Conservation (phyloP, 1,140 invertebrate genomes). For the Camponotus pennsylvanicus region DNA sequence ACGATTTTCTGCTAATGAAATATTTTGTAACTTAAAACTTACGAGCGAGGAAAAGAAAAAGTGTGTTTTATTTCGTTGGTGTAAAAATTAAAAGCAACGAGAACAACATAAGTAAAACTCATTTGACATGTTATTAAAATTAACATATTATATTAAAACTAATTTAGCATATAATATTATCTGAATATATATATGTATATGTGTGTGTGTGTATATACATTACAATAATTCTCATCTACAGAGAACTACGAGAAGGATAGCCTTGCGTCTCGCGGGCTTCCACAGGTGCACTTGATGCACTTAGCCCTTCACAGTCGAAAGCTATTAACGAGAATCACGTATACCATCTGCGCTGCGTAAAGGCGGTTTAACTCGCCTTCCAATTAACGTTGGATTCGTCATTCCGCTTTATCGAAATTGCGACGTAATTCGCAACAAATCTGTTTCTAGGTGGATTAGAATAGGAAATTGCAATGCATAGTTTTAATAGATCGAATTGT, state of each 20-base stretch:
- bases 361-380: not conserved
- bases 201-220: not conserved
- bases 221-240: not conserved
- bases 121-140: too few species aligned
- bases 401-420: conserved; percentile 12
- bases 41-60: too few species aligned
- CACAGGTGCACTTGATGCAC: not conserved
- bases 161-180: conserved; percentile 15
- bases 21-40: conserved; percentile 42
- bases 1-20: conserved; percentile 33
- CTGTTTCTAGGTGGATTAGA: conserved; percentile 6
- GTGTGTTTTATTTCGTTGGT: conserved; percentile 20
- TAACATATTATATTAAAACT: conserved; percentile 18
- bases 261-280: not conserved
- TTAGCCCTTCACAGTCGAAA: conserved; percentile 9
- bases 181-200: not conserved
- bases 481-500: not conserved
- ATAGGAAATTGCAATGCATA: conserved; percentile 1
- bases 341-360: conserved; percentile 4
- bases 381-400: conserved; percentile 38
- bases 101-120: not conserved
- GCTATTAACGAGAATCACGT: conserved; percentile 46
- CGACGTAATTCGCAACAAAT: conserved; percentile 12
- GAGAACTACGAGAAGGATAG: not conserved
- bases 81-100: not conserved